Percentiles rank a stretch among this genome's conserved stretches.
phyloP scores from a whole-genome alignment of 2,113 vertebrate species.

The Bolborhynchus lineola region DNA sequence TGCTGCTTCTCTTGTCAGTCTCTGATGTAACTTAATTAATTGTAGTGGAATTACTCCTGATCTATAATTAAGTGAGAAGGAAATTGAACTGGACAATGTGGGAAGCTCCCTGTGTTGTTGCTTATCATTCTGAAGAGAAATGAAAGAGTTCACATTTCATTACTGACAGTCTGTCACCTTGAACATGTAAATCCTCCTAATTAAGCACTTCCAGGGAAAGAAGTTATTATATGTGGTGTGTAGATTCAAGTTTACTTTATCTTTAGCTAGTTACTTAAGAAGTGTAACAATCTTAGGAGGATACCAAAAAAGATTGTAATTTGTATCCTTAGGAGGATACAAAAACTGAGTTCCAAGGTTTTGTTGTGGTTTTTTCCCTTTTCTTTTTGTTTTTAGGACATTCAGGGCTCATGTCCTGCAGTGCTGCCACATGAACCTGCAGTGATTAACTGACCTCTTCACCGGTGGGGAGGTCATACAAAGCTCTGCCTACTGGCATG shows the following conservation, averaged over 20 bases:
- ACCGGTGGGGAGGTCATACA: background rate
- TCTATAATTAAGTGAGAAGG: constrained; percentile 48
- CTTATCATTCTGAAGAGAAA: constrained; percentile 8
- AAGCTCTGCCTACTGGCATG: background rate
- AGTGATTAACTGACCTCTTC: no score
- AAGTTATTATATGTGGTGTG: background rate
- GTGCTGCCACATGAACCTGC: background rate
- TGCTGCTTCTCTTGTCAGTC: constrained; percentile 21
- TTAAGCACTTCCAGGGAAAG: background rate
- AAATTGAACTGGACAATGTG: constrained; percentile 56
- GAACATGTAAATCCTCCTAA: background rate
- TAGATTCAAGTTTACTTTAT: background rate
- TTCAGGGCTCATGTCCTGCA: background rate
- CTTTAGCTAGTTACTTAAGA: background rate
- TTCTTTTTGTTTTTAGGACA: background rate
- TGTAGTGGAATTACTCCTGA: constrained; percentile 39
- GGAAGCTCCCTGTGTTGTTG: constrained; percentile 41
- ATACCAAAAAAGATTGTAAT: background rate
- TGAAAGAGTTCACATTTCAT: background rate
- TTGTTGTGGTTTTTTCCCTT: background rate
- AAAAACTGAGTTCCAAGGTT: background rate
- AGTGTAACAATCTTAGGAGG: background rate
- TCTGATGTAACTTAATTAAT: constrained; percentile 61
- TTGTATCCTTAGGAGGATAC: background rate
- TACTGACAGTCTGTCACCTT: constrained; percentile 11